Evolutionary conservation across 2,888 invertebrate species (phyloP), one percentile per base, ranked within the genome.

Genomic region (Yponomeuta evonymella): DNA sequence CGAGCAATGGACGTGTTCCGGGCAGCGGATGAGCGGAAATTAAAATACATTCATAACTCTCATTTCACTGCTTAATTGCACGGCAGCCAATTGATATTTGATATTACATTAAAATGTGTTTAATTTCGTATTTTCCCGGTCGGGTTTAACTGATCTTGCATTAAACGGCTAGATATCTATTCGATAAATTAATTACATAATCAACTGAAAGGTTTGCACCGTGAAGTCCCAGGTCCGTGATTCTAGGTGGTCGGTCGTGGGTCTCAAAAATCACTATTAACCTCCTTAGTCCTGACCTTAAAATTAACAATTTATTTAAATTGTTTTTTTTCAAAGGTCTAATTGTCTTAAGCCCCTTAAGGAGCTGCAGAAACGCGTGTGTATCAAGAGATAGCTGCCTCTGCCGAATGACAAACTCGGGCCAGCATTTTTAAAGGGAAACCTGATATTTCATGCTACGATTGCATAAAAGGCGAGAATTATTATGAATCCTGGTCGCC

Each of bases 21-120:
- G 77, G 15, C 76, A 58, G 12, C 51, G 15, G 15, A 75, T 71
- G 73, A 76, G 73, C 78, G 80, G 81, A 82, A 79, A 82, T 82
- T 80, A 81, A 82, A 80, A 75, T 77, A 74, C 77, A 77, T 78
- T 79, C 76, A 76, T 73, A 74, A 72, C 72, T 36, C 70, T 70
- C 36, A 10, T 62, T 70, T 63, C 12, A 15, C 11, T 65, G 11
- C 11, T 65, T 65, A 23, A 58, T 58, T 58, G 15, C 3, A 15
- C 5, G 51, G 51, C 51, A 58, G 51, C 12, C 51, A 58, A 15
- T 15, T 58, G 51, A 58, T 43, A 43, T 58, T 15, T 58, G 51
- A 58, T 43, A 43, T 58, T 58, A 5, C 51, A 58, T 15, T 58
- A 58, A 58, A 58, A 58, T 58, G 51, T 15, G 12, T 58, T 58